Base-by-base conservation (phyloP, 2,113 vertebrate species). In the Baryphthengus martii region DNA sequence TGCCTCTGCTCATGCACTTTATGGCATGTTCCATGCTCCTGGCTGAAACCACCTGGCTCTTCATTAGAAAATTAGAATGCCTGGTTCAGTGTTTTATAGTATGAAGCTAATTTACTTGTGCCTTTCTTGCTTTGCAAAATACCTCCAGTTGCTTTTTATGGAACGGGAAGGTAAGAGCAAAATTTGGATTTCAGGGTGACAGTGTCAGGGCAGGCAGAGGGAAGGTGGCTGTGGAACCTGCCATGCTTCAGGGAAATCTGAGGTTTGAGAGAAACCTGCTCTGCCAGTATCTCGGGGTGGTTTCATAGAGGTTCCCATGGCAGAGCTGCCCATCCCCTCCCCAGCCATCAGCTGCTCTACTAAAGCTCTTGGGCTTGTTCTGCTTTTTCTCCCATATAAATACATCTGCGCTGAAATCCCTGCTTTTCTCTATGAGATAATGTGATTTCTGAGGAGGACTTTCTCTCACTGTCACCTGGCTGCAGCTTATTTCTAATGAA, bases 401-500 rank as follows among this genome's bases (percentile, higher is more conserved):
- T 75, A 42, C 19, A 66, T 23, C 53, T 35, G 6, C 26, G 62
- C 47, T 52, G 79, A 92, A 85, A 42, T 18, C 59, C 39, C 71
- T 62, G 55, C n/a, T 66, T 70, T 3, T 70, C 56, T 74, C 58
- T 68, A n/a, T 0, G 12, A 61, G 59, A 61, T 45, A 85, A 91
- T 50, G 74, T 76, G 53, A 67, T 58, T 89, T 85, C 50, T 14
- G 49, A 45, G 87, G 75, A 94, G 88, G 74, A 89, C 78, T 77
- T 93, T 88, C 42, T 81, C 37, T 89, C 21, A 2, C 62, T 89
- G 89, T 85, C 82, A 89, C 74, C 75, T 50, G n/a, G 0, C 75
- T 92, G 83, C 82, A 79, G 88, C 56, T 84, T 75, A 74, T 94
- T 62, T 83, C 82, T 84, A 65, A 84, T 76, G 58, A 95, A 90